A percentile compares a stretch with the other conserved stretches of the same genome.
These are phyloP conservation scores for Nipponia nippon DNA, from an alignment of 2,113 vertebrate genomes.

Conservation along the genomic window DNA sequence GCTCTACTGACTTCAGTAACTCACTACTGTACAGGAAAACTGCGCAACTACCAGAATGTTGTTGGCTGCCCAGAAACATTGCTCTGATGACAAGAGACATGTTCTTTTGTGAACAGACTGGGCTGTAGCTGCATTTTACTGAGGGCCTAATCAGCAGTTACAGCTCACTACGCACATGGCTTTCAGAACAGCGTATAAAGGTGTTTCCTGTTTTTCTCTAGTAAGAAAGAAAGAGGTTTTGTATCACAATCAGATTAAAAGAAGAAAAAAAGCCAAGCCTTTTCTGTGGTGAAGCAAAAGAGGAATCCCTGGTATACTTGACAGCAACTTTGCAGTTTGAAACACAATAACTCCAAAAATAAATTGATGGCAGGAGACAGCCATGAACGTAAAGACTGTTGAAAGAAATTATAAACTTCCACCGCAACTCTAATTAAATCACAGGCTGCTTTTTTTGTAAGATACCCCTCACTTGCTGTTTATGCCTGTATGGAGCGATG, in stretches of 20 bases:
- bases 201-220: slow-evolving; percentile 78
- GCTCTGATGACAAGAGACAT: neutral
- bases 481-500: neutral
- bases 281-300: slow-evolving; percentile 49
- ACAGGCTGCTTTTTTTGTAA: neutral
- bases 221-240: slow-evolving; percentile 49
- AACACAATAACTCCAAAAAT: neutral
- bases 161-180: neutral
- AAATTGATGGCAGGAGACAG: neutral
- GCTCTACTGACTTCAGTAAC: neutral
- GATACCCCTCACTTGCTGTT: neutral
- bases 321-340: neutral
- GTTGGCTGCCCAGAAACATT: neutral
- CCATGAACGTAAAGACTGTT: neutral
- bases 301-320: slow-evolving; percentile 23
- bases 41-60: neutral
- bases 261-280: slow-evolving; percentile 20
- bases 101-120: neutral
- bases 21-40: neutral
- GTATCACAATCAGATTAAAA: slow-evolving; percentile 60
- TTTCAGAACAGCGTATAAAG: slow-evolving; percentile 59
- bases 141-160: slow-evolving; percentile 36
- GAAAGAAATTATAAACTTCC: neutral
- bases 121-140: neutral
- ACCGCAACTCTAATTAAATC: neutral